Evolutionary conservation across 2,888 invertebrate genomes (phyloP).

Genomic region (Hydropsyche betteni): DNA sequence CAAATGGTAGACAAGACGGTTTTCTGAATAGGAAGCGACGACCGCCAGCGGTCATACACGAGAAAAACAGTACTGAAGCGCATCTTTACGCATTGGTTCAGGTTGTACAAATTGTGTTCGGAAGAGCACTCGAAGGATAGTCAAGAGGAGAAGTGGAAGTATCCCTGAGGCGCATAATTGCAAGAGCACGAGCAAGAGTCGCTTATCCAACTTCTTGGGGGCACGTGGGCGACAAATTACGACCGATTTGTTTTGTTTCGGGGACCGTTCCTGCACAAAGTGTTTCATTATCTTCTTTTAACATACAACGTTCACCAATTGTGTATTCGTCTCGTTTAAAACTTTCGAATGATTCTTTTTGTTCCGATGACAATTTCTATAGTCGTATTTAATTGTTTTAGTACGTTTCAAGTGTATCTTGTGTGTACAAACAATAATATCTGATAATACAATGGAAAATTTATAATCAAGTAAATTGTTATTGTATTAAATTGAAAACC

Average conservation of each 20-base stretch:
- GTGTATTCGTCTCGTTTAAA: slow-evolving; percentile 9
- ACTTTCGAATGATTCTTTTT: not conserved
- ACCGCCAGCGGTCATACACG: too few relatives aligned
- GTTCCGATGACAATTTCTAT: not conserved
- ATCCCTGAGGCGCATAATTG: too few relatives aligned
- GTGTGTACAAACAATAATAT: too few relatives aligned
- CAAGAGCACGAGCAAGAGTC: not conserved
- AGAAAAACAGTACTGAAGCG: not conserved
- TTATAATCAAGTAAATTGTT: too few relatives aligned
- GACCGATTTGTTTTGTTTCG: slow-evolving; percentile 21
- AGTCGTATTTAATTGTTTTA: too few relatives aligned
- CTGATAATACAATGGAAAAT: too few relatives aligned
- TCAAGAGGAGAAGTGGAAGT: too few relatives aligned
- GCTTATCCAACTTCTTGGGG: slow-evolving; percentile 11
- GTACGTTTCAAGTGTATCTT: too few relatives aligned
- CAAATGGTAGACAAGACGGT: too few relatives aligned
- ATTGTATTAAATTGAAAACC: too few relatives aligned
- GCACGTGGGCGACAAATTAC: slow-evolving; percentile 30
- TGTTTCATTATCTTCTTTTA: not conserved
- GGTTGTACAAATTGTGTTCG: not conserved
- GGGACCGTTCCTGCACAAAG: slow-evolving; percentile 8
- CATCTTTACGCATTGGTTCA: slow-evolving; percentile 16
- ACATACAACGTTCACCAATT: not conserved
- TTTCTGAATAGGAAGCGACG: too few relatives aligned
- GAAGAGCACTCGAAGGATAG: not conserved